Evolutionary conservation across 2,888 invertebrate genomes (phyloP).

Genomic region (Andrena praecox): DNA sequence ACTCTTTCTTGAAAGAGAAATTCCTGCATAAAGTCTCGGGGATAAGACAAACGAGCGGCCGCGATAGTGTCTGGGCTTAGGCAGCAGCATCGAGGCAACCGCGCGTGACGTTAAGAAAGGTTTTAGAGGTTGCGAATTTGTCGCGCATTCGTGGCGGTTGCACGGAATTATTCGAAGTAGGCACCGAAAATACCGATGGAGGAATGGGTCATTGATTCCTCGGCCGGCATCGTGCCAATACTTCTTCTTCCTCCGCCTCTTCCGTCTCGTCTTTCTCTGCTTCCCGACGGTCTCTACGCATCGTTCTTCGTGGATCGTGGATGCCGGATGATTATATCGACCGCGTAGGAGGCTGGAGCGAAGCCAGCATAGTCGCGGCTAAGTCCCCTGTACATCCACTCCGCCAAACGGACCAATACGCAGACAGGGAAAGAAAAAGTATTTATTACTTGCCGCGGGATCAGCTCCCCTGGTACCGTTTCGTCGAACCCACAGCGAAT

Average conservation of each 20-base stretch:
- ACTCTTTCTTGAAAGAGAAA: no score
- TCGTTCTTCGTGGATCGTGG: constrained; percentile 69
- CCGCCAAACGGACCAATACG: constrained; percentile 13
- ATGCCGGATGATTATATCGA: constrained; percentile 82
- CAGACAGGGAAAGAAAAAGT: constrained; percentile 25
- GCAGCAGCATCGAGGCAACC: not conserved
- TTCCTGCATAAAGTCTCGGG: no score
- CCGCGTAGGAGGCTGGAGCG: constrained; percentile 82
- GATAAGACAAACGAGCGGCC: no score
- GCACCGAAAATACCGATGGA: constrained; percentile 75
- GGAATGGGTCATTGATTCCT: constrained; percentile 81
- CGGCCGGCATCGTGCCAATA: constrained; percentile 79
- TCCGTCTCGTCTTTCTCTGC: constrained; percentile 40
- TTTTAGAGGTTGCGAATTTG: constrained; percentile 18
- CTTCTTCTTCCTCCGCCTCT: constrained; percentile 59
- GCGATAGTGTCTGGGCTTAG: not conserved
- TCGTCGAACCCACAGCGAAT: constrained; percentile 17
- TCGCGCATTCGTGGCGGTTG: constrained; percentile 39
- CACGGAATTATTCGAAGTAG: constrained; percentile 69
- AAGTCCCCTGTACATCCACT: constrained; percentile 50
- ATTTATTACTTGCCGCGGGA: constrained; percentile 52
- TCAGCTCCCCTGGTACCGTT: constrained; percentile 28
- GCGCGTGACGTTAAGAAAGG: not conserved
- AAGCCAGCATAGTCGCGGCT: constrained; percentile 74
- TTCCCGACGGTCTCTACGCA: constrained; percentile 56